Evolutionary conservation across 92 coral and sea anemone genomes (phyloP).

Genomic region (Virgularia gustaviana): DNA sequence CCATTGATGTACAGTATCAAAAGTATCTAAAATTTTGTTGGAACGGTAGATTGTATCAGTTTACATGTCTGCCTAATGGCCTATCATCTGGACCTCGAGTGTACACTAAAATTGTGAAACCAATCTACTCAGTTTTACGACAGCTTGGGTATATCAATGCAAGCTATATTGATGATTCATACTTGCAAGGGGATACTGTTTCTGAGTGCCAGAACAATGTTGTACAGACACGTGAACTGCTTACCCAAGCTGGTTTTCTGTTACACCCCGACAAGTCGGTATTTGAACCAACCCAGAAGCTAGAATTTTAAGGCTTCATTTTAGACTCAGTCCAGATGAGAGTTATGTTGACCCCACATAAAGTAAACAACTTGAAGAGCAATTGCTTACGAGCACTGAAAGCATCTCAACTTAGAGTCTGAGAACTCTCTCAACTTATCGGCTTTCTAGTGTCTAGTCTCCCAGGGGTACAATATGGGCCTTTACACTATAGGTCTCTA

Average conservation of each 20-base stretch:
- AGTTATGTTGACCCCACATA: not conserved
- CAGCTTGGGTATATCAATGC: not conserved
- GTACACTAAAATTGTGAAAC: not conserved
- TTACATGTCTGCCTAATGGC: not conserved
- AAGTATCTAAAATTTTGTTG: not conserved
- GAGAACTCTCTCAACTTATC: conserved; percentile 43
- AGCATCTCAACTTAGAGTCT: not conserved
- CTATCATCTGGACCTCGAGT: not conserved
- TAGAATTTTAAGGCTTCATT: not conserved
- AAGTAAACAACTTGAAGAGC: not conserved
- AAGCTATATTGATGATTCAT: not conserved
- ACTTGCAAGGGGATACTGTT: too few species aligned
- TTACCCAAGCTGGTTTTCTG: not conserved
- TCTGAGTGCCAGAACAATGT: not conserved
- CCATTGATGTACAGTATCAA: too few species aligned
- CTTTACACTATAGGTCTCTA: conserved; percentile 43
- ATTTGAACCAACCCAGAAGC: not conserved
- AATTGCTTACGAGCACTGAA: not conserved
- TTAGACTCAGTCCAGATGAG: not conserved
- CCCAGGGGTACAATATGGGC: conserved; percentile 57
- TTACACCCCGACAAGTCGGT: not conserved
- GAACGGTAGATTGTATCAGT: not conserved
- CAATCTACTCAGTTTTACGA: not conserved
- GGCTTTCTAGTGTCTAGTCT: conserved; percentile 46
- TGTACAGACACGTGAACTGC: not conserved